Percentiles rank a stretch among this genome's conserved stretches.
phyloP scores from a whole-genome alignment of 2,113 vertebrate species.

The Coryphaenoides rupestris region DNA sequence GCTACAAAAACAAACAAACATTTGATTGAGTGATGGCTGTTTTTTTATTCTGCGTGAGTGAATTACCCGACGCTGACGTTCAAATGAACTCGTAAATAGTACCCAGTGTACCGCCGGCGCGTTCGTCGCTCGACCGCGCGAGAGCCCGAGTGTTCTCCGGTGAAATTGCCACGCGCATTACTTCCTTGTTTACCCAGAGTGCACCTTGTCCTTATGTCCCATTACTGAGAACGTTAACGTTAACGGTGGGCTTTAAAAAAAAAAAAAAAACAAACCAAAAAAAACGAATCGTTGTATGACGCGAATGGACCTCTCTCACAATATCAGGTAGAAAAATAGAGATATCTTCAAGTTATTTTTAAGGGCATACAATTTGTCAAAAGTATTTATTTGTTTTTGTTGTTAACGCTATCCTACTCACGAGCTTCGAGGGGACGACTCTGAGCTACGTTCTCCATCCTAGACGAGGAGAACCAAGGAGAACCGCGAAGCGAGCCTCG shows the following conservation, averaged over 20 bases:
- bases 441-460: conserved; percentile 28
- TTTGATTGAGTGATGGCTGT: background rate
- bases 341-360: conserved; percentile 66
- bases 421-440: conserved; percentile 17
- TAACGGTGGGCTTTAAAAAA: conserved; percentile 23
- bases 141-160: conserved; percentile 12
- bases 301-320: conserved; percentile 57
- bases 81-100: background rate
- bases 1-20: no score
- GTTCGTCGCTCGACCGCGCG: conserved; percentile 22
- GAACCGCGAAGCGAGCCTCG: conserved; percentile 34
- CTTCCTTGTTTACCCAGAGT: conserved; percentile 5
- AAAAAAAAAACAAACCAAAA: background rate
- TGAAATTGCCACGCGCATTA: background rate
- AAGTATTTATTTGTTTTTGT: conserved; percentile 53
- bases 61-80: conserved; percentile 5
- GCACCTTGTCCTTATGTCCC: conserved; percentile 14
- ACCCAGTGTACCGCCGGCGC: conserved; percentile 55
- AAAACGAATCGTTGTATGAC: conserved; percentile 58
- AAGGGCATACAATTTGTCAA: conserved; percentile 47
- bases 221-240: conserved; percentile 25
- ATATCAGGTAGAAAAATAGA: conserved; percentile 79
- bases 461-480: conserved; percentile 42
- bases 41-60: conserved; percentile 18
- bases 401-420: conserved; percentile 45